Evolutionary conservation across 2,797 vertebrate species (phyloP), one percentile per base, ranked within the genome.

Genomic region (Hypotaenidia okinawae): DNA sequence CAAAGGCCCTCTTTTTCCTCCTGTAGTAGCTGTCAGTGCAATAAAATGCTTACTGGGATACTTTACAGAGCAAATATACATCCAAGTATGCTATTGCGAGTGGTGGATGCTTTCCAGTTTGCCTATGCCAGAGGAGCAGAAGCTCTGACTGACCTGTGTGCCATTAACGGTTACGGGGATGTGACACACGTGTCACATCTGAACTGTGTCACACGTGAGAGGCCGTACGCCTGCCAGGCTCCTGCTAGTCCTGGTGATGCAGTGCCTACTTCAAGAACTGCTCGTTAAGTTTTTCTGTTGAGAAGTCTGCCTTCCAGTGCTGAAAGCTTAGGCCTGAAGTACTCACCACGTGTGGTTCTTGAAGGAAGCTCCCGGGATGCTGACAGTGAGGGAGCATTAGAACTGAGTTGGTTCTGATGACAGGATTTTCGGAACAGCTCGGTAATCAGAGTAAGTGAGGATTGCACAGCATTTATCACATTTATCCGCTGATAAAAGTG

Each of bases 121-220:
- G 15, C 39, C 16, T 43, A 3, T 19, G 25, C 61, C 11, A 10
- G 2, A 33, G 37, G 18, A 27, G 37, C 32, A 32, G 66, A 9
- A 57, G n/a, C 30, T 32, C 19, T 25, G 32, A 11, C 21, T 39
- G 47, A 37, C 2, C 32, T 11, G 2, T 5, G 22, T 12, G 58
- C 49, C 37, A 28, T 5, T 13, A 27, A 17, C 3, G 22, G 47
- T 24, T 33, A 5, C 0, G 13, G 61, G 43, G 11, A 14, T 41
- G 32, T 45, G 6, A 7, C 1, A 4, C 55, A 9, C 1, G 24
- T 43, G 28, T 33, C n/a, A 1, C 18, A 2, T 3, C n/a, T 17
- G 43, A 10, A 2, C 27, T 5, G 17, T 11, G 27, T 43, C 25
- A 10, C 18, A 5, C 0, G 2, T 14, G 10, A 5, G 6, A 3